Conservation (phyloP, 2,797 vertebrate species). For the Protosalanx chinensis region DNA sequence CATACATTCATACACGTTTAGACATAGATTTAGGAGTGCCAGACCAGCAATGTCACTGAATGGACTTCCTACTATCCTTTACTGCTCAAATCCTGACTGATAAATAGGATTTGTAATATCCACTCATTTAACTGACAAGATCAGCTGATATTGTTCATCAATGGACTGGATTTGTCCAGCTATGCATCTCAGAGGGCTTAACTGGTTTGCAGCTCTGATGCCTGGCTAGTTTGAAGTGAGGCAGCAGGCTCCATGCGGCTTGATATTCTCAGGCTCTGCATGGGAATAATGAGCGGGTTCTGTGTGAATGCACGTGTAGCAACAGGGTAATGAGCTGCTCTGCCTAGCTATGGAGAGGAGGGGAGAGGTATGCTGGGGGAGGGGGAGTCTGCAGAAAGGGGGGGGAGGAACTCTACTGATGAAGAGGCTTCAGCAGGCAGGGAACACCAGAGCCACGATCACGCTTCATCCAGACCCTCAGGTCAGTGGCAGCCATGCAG, state of each 20-base stretch:
- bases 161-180: not conserved
- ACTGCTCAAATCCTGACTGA: not conserved
- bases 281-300: conserved; percentile 11
- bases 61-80: not conserved
- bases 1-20: too few species aligned
- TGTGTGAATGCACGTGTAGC: not conserved
- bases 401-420: not conserved
- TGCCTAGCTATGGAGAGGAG: not conserved
- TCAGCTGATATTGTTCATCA: not conserved
- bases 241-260: not conserved
- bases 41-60: not conserved
- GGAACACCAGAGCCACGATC: not conserved
- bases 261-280: not conserved
- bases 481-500: not conserved
- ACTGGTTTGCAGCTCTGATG: not conserved
- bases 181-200: not conserved
- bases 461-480: not conserved
- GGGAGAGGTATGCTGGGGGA: not conserved
- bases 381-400: not conserved
- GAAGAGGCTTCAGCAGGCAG: conserved; percentile 6
- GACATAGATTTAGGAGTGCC: too few species aligned
- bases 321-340: not conserved
- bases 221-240: not conserved
- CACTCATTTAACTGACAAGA: not conserved
- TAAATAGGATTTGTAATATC: not conserved